Conservation (phyloP, 2,113 vertebrate species). For the Embiotoca jacksoni region DNA sequence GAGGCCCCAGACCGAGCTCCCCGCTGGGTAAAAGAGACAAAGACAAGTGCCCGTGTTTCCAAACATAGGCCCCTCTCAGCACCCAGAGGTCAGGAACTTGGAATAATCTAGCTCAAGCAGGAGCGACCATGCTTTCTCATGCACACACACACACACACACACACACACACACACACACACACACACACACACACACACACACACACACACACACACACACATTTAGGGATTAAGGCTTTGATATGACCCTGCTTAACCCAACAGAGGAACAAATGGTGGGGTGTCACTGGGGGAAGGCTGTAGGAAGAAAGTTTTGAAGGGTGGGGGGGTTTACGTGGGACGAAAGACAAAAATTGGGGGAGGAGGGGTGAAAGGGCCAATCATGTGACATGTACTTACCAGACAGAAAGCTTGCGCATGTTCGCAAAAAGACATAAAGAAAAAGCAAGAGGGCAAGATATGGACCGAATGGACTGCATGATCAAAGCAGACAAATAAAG, state of each 20-base stretch:
- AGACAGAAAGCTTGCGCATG: conserved; percentile 24
- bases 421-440: conserved; percentile 22
- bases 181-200: conserved; percentile 29
- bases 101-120: conserved; percentile 81
- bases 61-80: conserved; percentile 81
- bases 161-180: conserved; percentile 34
- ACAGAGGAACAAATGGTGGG: conserved; percentile 38
- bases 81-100: conserved; percentile 81
- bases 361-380: conserved; percentile 35
- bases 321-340: conserved; percentile 22
- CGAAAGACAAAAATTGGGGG: conserved; percentile 50
- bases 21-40: conserved; percentile 78
- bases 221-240: conserved; percentile 72
- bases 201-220: conserved; percentile 37
- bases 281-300: conserved; percentile 45
- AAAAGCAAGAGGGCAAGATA: conserved; percentile 28
- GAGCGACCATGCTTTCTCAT: conserved; percentile 59
- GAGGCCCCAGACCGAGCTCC: conserved; percentile 64
- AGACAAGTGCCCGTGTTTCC: conserved; percentile 83
- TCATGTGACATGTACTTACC: conserved; percentile 34
- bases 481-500: conserved; percentile 65
- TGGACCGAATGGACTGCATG: conserved; percentile 43
- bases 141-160: conserved; percentile 27
- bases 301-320: conserved; percentile 38
- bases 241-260: conserved; percentile 85